These are phyloP conservation scores for Ophion ellenae DNA, from an alignment of 2,888 invertebrate genomes.

Conservation along the genomic window DNA sequence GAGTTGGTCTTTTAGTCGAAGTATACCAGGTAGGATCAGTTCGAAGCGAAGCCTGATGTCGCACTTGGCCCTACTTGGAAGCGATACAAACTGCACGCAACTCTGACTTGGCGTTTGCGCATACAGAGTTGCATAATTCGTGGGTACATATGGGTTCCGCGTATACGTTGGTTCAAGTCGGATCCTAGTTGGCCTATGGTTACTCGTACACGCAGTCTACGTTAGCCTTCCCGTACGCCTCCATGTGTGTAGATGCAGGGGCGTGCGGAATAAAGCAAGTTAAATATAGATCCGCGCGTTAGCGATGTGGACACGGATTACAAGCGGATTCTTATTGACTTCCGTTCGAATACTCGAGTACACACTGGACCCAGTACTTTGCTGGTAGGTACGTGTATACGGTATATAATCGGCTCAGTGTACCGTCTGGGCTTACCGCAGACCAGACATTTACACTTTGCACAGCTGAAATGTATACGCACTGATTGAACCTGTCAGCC, in stretches of 20 bases:
- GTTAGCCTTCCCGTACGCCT: neutral
- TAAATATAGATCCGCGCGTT: constrained; percentile 59
- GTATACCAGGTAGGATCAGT: neutral
- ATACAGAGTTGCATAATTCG: constrained; percentile 50
- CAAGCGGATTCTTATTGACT: constrained; percentile 67
- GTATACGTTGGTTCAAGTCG: constrained; percentile 45
- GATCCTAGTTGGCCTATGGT: constrained; percentile 33
- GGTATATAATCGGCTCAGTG: constrained; percentile 21
- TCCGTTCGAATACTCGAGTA: constrained; percentile 61
- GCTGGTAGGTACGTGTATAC: constrained; percentile 32
- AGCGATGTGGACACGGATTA: constrained; percentile 65
- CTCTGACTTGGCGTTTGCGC: constrained; percentile 49
- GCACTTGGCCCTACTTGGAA: constrained; percentile 23
- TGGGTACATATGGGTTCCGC: constrained; percentile 14
- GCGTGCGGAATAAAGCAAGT: constrained; percentile 23
- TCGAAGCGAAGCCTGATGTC: constrained; percentile 7
- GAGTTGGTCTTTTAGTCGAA: constrained; percentile 23
- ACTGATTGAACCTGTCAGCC: neutral
- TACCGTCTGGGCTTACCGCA: constrained; percentile 19
- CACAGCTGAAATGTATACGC: constrained; percentile 23
- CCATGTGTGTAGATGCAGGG: constrained; percentile 8
- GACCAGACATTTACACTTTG: constrained; percentile 25
- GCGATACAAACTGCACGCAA: constrained; percentile 41
- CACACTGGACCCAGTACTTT: constrained; percentile 65
- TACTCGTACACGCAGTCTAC: neutral